These are phyloP conservation scores for Tenrec ecaudatus DNA, from an alignment of 2,113 vertebrate genomes.

Conservation along the genomic window DNA sequence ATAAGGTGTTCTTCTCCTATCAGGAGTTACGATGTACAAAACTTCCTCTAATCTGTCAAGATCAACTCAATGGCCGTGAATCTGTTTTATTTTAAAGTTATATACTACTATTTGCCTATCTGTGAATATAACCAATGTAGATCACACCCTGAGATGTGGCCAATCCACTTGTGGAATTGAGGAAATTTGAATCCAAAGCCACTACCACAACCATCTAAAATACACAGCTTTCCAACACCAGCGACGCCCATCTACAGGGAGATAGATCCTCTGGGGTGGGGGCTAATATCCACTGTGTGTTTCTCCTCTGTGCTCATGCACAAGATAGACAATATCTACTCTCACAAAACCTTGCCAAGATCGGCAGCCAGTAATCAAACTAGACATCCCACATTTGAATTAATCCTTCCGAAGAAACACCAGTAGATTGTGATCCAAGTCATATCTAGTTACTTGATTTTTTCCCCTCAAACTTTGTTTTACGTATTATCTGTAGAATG, in stretches of 20 bases:
- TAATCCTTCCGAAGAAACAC: not conserved
- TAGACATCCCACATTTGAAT: not conserved
- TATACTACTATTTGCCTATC: no score
- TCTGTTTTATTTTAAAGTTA: no score
- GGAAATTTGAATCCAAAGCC: not conserved
- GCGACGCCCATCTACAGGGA: not conserved
- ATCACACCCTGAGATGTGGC: not conserved
- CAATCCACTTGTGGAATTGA: not conserved
- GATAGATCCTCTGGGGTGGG: no score
- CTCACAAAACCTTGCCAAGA: not conserved
- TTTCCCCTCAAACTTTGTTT: not conserved
- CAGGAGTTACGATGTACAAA: no score
- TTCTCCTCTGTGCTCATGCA: not conserved
- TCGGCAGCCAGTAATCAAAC: not conserved
- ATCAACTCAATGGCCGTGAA: no score
- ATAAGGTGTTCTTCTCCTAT: no score
- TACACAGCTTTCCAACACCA: not conserved
- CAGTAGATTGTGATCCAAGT: not conserved
- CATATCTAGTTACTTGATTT: not conserved
- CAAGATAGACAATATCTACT: not conserved
- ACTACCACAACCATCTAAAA: not conserved
- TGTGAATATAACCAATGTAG: no score
- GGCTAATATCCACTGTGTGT: no score
- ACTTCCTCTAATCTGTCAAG: no score
- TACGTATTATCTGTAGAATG: not conserved